Percentiles rank a stretch among this genome's conserved stretches.
phyloP scores from a whole-genome alignment of 2,888 invertebrate species.

The Chymomyza amoena region DNA sequence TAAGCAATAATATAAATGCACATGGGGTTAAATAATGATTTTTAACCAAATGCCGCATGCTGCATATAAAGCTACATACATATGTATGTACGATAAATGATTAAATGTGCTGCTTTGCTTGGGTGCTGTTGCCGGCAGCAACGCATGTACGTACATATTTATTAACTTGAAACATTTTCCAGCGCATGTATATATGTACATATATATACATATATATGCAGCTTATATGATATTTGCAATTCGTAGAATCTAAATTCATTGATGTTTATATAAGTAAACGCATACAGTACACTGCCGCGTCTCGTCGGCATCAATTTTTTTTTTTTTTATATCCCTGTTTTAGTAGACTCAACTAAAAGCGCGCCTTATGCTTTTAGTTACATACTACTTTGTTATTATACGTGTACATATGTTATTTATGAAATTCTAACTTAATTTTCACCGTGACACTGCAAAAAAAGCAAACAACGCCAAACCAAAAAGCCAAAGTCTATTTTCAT shows the following conservation, averaged over 20 bases:
- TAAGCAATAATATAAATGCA: background rate
- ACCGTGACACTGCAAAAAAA: constrained; percentile 18
- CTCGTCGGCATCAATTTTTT: no score
- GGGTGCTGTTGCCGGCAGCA: background rate
- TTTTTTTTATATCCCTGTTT: no score
- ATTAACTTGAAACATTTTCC: background rate
- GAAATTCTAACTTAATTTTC: constrained; percentile 7
- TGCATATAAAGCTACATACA: no score
- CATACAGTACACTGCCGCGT: no score
- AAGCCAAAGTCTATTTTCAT: background rate
- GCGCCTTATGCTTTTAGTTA: background rate
- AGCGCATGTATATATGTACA: no score
- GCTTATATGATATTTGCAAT: no score
- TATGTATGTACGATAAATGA: background rate
- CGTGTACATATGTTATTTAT: background rate
- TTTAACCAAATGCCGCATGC: background rate
- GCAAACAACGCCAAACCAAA: constrained; percentile 3
- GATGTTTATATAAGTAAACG: no score
- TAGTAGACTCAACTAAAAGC: no score
- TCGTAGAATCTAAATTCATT: no score
- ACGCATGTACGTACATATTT: background rate
- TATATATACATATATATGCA: background rate
- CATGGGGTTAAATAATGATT: background rate
- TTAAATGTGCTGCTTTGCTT: background rate
- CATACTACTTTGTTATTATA: no score